Conservation (phyloP, 2,888 invertebrate species). For the Aricia artaxerxes region DNA sequence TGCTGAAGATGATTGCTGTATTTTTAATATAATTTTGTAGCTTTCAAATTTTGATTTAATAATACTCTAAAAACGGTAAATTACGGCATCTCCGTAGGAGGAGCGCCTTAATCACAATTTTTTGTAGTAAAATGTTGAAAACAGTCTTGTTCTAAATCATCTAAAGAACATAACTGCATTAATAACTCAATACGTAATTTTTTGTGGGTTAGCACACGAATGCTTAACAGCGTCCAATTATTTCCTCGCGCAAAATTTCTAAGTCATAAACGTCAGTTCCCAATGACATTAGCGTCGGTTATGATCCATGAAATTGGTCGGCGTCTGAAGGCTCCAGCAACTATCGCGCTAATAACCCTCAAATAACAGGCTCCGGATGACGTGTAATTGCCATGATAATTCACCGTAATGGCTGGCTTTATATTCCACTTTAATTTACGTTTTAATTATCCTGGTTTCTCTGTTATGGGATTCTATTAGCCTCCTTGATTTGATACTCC, state of each 20-base stretch:
- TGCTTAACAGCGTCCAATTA: too few species aligned
- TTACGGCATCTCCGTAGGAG: too few species aligned
- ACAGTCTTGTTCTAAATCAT: too few species aligned
- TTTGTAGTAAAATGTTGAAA: too few species aligned
- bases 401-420: conserved; percentile 33
- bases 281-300: conserved; percentile 18
- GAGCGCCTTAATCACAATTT: too few species aligned
- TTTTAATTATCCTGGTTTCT: conserved; percentile 39
- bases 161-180: too few species aligned
- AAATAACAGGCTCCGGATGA: conserved; percentile 9
- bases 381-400: conserved; percentile 31
- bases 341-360: conserved; percentile 24
- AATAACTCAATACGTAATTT: too few species aligned
- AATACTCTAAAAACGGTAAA: too few species aligned
- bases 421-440: conserved; percentile 30
- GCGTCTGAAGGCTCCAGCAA: conserved; percentile 17
- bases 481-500: not conserved
- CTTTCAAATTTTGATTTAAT: too few species aligned
- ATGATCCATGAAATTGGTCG: conserved; percentile 21
- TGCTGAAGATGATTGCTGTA: too few species aligned
- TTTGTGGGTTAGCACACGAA: too few species aligned
- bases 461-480: conserved; percentile 8
- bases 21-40: too few species aligned
- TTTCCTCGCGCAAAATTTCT: not conserved
- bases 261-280: not conserved